Conservation (phyloP, 2,113 vertebrate genomes). For the Herpetotheres cachinnans region DNA sequence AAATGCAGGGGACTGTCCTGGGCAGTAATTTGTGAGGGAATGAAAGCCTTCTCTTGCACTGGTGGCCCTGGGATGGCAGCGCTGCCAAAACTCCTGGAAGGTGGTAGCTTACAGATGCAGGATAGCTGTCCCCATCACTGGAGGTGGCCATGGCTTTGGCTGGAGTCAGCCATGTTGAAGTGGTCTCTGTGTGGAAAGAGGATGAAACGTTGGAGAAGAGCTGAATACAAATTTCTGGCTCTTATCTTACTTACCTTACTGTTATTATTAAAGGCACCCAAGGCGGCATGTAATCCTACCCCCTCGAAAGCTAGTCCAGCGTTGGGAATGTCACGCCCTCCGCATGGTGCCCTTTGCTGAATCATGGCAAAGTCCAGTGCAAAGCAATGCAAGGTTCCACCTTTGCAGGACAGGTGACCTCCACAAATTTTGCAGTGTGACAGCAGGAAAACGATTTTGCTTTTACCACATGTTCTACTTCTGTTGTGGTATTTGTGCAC, state of each 20-base stretch:
- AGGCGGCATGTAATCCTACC: not conserved
- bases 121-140: not conserved
- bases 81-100: not conserved
- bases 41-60: not conserved
- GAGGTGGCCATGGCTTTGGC: not conserved
- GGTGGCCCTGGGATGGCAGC: not conserved
- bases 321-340: not conserved
- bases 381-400: not conserved
- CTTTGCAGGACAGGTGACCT: not conserved
- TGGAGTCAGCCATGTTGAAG: not conserved
- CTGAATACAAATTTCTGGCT: not conserved
- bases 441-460: not conserved
- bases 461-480: not conserved
- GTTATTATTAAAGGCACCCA: not conserved
- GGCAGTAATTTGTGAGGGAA: not conserved
- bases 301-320: not conserved
- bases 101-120: not conserved
- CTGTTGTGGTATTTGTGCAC: not conserved
- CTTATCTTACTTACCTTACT: not conserved
- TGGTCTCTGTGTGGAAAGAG: not conserved
- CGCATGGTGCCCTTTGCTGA: accelerated
- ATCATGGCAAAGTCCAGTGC: not conserved
- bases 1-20: not conserved
- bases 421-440: not conserved
- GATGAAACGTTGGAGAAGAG: not conserved